Evolutionary conservation across 2,113 vertebrate genomes (phyloP).

Genomic region (Embiotoca jacksoni): DNA sequence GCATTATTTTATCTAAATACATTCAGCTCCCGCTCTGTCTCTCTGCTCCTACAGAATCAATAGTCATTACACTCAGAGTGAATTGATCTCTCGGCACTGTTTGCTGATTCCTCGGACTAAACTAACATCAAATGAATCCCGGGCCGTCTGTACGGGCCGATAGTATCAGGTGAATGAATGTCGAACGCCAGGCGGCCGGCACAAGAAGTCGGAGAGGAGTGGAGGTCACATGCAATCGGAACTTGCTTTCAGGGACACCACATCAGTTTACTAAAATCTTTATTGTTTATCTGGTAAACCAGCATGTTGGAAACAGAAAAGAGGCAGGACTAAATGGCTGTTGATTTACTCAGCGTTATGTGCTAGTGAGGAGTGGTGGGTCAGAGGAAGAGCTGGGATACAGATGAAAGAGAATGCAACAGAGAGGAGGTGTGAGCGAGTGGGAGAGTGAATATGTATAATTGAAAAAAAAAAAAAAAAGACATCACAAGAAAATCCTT

Average conservation of each 20-base stretch:
- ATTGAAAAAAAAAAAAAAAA: conserved; percentile 51
- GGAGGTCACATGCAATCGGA: conserved; percentile 52
- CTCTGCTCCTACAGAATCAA: conserved; percentile 73
- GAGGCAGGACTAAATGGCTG: conserved; percentile 6
- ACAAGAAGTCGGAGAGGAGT: conserved; percentile 12
- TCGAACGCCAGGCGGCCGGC: neutral
- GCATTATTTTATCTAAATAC: conserved; percentile 79
- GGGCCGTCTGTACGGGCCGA: conserved; percentile 16
- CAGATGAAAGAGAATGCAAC: conserved; percentile 55
- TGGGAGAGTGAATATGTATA: conserved; percentile 51
- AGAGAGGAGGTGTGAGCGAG: conserved; percentile 56
- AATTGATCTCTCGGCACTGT: conserved; percentile 73
- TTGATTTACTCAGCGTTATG: conserved; percentile 36
- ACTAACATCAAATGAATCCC: conserved; percentile 69
- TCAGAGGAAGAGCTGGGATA: conserved; percentile 36
- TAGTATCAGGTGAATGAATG: conserved; percentile 60
- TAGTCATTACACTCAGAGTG: conserved; percentile 77
- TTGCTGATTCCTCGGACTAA: conserved; percentile 71
- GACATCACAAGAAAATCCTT: conserved; percentile 51
- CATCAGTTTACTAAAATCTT: conserved; percentile 4
- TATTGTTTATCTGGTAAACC: conserved; percentile 33
- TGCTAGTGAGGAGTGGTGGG: conserved; percentile 32
- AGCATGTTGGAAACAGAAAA: conserved; percentile 6
- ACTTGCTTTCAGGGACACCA: conserved; percentile 22
- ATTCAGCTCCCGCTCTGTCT: conserved; percentile 67